phyloP scores from a whole-genome alignment of 2,888 invertebrate genomes.

The Campaea margaritaria region DNA sequence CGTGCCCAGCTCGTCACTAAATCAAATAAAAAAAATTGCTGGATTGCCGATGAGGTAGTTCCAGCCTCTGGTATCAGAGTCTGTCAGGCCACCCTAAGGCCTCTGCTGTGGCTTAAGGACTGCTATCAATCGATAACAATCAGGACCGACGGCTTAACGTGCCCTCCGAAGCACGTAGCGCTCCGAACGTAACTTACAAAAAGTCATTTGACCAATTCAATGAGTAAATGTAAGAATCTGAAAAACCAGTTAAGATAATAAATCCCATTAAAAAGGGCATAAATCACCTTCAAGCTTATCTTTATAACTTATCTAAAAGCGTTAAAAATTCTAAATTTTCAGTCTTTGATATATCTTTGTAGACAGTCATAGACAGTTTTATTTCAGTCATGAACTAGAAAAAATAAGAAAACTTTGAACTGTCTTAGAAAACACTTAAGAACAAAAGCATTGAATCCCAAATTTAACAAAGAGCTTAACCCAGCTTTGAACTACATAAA shows the following conservation, averaged over 20 bases:
- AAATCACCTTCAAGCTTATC: background rate
- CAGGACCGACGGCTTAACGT: no score
- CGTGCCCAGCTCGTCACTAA: no score
- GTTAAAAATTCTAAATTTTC: background rate
- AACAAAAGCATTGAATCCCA: constrained; percentile 14
- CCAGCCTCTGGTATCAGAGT: no score
- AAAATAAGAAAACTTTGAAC: no score
- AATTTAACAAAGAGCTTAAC: constrained; percentile 31
- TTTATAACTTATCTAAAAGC: background rate
- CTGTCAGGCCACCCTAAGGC: no score
- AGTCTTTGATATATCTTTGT: background rate
- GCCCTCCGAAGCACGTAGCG: no score
- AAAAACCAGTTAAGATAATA: background rate
- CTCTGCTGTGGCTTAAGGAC: no score
- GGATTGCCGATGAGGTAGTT: no score
- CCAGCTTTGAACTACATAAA: constrained; percentile 21
- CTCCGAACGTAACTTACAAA: no score
- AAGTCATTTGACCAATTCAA: no score
- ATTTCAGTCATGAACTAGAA: background rate
- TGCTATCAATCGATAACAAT: no score
- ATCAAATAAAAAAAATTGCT: no score
- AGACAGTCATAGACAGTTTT: background rate
- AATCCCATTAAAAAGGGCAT: background rate
- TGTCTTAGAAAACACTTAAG: background rate
- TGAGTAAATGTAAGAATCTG: background rate